Base-by-base conservation (phyloP, 1,140 invertebrate species). In the Drosophila ironensis region DNA sequence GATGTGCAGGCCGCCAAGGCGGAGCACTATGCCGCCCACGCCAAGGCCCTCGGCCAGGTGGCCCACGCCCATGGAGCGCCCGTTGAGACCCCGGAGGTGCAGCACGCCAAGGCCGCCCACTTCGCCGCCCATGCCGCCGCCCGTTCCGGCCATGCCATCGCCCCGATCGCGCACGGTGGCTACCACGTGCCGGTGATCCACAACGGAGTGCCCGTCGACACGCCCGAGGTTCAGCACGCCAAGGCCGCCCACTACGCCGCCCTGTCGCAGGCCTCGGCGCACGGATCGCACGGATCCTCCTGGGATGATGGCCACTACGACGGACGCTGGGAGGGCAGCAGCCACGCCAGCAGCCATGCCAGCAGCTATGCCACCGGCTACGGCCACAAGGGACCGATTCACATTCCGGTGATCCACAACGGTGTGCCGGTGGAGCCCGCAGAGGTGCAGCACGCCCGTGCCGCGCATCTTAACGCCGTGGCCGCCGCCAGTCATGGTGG, bases 1-100 rank as follows among this genome's bases (percentile, higher is more conserved):
- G 93, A 93, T 78, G 93, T 94, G 3, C 91, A 92, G 44, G 92
- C 92, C 27, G 93, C 93, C 22, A 93, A 93, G 72, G 91, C 91
- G 1, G 90, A 92, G 30, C 93, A 94, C 72, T 93, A 92, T 88
- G 91, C 92, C 8, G 91, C 93, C 66, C 92, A 91, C 53, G 92
- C 92, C 19, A 92, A 92, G 52, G 92, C 92, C 1, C 90, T 91
- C 38, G 91, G 91, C 40, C 88, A 90, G 0, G 80, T 75, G 11
- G 88, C 78, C 11, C 82, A 88, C 22, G 78, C 71, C 44, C 89
- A 88, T 69, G 86, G 75, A 24, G 70, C 75, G 17, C 78, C 88
- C 19, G 51, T 78, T 5, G 91, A 92, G 53, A 90, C 91, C 2
- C 91, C 91, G n/a, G 91, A 91, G 71, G 88, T 91, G 2, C 67